A percentile compares a stretch with the other conserved stretches of the same genome.
Conservation (phyloP, 1,140 invertebrate genomes). For the Mizuhopecten yessoensis region DNA sequence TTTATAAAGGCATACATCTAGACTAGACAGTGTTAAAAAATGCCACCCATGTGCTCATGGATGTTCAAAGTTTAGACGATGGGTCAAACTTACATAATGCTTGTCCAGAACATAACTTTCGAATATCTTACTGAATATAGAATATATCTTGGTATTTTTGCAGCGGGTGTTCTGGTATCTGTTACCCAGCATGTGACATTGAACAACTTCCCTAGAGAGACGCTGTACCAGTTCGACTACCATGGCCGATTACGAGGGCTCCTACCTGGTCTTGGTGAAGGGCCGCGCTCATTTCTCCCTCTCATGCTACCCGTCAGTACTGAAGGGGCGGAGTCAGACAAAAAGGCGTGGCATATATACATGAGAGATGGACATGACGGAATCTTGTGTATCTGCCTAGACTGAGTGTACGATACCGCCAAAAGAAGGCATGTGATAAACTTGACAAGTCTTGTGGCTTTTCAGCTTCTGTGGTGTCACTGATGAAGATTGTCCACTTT, state of each 20-base stretch:
- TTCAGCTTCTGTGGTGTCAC: no score
- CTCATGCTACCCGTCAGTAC: not conserved
- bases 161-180: not conserved
- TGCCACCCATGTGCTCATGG: no score
- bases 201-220: not conserved
- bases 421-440: no score
- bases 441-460: no score
- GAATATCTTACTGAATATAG: no score
- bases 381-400: not conserved
- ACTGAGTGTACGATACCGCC: not conserved
- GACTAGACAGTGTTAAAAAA: no score
- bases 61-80: no score
- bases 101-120: no score
- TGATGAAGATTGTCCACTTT: no score
- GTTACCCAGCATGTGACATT: not conserved
- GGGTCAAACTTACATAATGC: no score
- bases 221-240: not conserved
- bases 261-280: not conserved
- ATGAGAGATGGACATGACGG: conserved; percentile 12
- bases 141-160: no score
- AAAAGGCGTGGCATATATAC: conserved; percentile 6
- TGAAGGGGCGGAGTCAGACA: not conserved
- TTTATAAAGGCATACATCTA: no score
- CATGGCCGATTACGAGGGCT: not conserved
- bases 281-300: not conserved